Percentiles rank a stretch among this genome's conserved stretches.
These are phyloP conservation scores for Scomber scombrus DNA, from an alignment of 2,113 vertebrate genomes.

Conservation along the genomic window DNA sequence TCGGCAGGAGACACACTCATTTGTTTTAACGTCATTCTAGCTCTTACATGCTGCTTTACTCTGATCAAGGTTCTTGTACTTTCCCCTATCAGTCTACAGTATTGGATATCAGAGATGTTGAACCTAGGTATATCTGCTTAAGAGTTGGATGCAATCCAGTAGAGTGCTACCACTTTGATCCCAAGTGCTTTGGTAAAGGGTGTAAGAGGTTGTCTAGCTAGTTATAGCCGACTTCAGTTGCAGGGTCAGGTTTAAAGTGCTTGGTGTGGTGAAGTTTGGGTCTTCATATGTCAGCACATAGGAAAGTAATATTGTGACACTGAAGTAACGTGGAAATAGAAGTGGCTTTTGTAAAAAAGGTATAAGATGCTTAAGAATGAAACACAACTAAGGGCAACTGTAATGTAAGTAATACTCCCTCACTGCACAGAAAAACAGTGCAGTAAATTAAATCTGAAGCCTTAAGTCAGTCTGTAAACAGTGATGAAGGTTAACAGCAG, in stretches of 20 bases:
- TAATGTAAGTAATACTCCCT: too few species aligned
- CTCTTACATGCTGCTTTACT: conserved; percentile 56
- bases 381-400: too few species aligned
- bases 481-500: too few species aligned
- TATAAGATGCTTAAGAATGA: too few species aligned
- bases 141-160: conserved; percentile 18
- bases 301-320: too few species aligned
- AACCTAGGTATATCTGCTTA: conserved; percentile 53
- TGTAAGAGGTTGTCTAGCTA: conserved; percentile 37
- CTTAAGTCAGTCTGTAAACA: too few species aligned
- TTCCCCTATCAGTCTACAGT: conserved; percentile 62
- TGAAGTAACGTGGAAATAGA: too few species aligned
- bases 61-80: conserved; percentile 65
- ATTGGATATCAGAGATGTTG: conserved; percentile 55
- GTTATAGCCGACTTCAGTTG: conserved; percentile 14
- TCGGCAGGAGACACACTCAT: conserved; percentile 6
- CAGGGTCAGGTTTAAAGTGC: conserved; percentile 4
- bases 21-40: conserved; percentile 49
- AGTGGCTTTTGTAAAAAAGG: too few species aligned
- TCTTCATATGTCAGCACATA: background rate
- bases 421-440: too few species aligned
- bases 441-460: too few species aligned
- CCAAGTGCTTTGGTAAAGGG: conserved; percentile 38
- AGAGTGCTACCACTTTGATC: conserved; percentile 35
- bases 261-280: background rate